A percentile compares a stretch with the other conserved stretches of the same genome.
Evolutionary conservation across 1,140 invertebrate genomes (phyloP).

Genomic region (Solen grandis): DNA sequence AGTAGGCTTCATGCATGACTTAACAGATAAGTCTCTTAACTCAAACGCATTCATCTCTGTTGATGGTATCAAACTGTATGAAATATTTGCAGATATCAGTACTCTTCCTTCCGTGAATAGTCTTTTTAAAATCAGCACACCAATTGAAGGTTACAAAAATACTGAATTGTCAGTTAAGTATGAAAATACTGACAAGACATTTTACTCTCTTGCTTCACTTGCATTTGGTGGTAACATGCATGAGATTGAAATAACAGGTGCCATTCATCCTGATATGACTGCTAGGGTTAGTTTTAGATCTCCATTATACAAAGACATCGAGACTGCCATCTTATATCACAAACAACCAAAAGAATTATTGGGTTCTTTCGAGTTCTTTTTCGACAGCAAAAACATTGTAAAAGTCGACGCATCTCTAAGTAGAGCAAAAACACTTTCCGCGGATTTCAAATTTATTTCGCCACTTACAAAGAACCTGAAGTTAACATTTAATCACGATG

Average conservation of each 20-base stretch:
- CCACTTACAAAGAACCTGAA: constrained; percentile 23
- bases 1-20: constrained; percentile 6
- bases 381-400: neutral
- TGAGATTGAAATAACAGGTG: constrained; percentile 20
- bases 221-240: neutral
- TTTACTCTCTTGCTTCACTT: constrained; percentile 3
- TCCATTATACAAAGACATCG: constrained; percentile 12
- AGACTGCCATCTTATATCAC: neutral
- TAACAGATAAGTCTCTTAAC: neutral
- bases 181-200: neutral
- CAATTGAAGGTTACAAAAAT: constrained; percentile 10
- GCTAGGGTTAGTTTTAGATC: neutral
- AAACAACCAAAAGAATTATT: neutral
- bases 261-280: neutral
- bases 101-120: neutral
- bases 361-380: neutral
- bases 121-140: constrained; percentile 1
- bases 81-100: constrained; percentile 8
- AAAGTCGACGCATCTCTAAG: neutral
- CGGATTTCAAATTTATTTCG: constrained; percentile 13
- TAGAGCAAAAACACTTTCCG: constrained; percentile 2
- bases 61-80: constrained; percentile 9
- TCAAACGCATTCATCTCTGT: neutral
- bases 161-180: constrained; percentile 8
- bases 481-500: constrained; percentile 25